Conservation (phyloP, 2,888 invertebrate species). For the Andrena hattorfiana region DNA sequence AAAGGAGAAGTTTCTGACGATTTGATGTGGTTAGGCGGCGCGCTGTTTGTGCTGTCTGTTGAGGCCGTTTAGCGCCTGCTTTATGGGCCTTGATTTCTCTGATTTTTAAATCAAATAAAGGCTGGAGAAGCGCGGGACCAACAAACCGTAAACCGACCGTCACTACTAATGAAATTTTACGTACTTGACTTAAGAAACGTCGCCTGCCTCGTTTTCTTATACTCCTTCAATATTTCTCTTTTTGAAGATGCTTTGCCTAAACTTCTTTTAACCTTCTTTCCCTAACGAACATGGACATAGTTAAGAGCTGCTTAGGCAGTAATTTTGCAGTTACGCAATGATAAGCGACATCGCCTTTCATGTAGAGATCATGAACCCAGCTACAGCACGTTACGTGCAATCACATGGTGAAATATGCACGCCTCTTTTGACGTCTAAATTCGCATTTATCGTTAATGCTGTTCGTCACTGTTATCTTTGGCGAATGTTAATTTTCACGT, state of each 20-base stretch:
- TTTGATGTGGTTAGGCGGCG: constrained; percentile 33
- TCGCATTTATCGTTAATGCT: constrained; percentile 44
- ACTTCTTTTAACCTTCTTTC: not conserved
- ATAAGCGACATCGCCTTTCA: constrained; percentile 22
- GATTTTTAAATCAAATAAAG: constrained; percentile 67
- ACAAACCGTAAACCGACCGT: constrained; percentile 41
- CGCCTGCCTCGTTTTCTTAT: constrained; percentile 3
- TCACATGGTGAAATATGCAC: constrained; percentile 51
- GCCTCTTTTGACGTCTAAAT: constrained; percentile 49
- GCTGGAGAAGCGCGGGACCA: constrained; percentile 11
- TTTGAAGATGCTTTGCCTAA: too few relatives aligned
- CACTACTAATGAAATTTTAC: constrained; percentile 46
- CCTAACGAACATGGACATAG: not conserved
- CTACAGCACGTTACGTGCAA: not conserved
- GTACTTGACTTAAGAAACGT: constrained; percentile 51
- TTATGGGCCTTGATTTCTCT: constrained; percentile 57
- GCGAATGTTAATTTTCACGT: constrained; percentile 27
- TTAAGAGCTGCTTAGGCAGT: not conserved
- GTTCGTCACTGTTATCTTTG: constrained; percentile 45
- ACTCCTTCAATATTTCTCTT: not conserved
- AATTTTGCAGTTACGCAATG: constrained; percentile 36
- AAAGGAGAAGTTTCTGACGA: constrained; percentile 37
- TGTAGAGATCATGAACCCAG: constrained; percentile 6
- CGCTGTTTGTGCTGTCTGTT: constrained; percentile 21
- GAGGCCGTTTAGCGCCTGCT: constrained; percentile 27